phyloP scores from a whole-genome alignment of 2,888 invertebrate species.

The Caenorhabditis wallacei region DNA sequence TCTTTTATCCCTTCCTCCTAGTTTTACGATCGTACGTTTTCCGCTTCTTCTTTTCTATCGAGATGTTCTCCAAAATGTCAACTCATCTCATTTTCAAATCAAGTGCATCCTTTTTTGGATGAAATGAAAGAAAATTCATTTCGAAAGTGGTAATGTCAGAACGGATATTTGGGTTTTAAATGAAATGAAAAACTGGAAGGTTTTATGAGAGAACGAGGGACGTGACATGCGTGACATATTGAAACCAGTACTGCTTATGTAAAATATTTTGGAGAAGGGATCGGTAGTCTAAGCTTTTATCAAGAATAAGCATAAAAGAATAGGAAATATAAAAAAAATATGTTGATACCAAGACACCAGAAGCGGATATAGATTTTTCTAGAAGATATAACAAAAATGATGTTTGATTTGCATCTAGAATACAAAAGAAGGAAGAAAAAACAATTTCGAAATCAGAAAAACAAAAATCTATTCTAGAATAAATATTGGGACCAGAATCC shows the following conservation, averaged over 20 bases:
- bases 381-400: background rate
- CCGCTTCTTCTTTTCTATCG: background rate
- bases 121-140: background rate
- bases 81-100: slow-evolving; percentile 10
- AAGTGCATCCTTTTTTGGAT: background rate
- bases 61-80: slow-evolving; percentile 1
- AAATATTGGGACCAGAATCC: background rate
- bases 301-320: too few relatives aligned
- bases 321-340: background rate
- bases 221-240: too few relatives aligned
- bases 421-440: background rate
- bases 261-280: too few relatives aligned
- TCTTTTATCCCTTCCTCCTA: background rate
- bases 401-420: background rate
- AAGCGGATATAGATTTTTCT: background rate
- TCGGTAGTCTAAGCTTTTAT: too few relatives aligned
- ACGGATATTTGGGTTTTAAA: background rate
- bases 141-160: background rate
- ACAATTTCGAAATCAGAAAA: background rate
- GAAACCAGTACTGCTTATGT: too few relatives aligned
- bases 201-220: background rate
- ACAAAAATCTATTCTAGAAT: background rate
- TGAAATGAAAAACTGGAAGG: background rate
- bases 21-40: slow-evolving; percentile 17
- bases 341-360: background rate